phyloP scores from a whole-genome alignment of 2,888 invertebrate genomes.

The Bedellia somnulentella region DNA sequence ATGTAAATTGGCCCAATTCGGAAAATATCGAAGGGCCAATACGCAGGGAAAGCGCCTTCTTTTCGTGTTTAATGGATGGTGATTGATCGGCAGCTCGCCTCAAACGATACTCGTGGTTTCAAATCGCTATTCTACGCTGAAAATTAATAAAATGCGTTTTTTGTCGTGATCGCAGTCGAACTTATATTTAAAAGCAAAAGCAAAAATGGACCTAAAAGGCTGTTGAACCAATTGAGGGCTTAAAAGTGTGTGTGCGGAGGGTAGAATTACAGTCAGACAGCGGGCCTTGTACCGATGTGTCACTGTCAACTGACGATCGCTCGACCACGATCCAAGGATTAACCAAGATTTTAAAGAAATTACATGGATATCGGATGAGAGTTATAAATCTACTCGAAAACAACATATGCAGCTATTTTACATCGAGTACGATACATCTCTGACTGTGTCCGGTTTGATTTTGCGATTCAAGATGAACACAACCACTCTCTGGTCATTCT shows the following conservation, averaged over 20 bases:
- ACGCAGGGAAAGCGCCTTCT: slow-evolving; percentile 58
- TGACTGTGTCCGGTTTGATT: too few relatives aligned
- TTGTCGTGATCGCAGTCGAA: too few relatives aligned
- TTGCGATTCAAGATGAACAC: too few relatives aligned
- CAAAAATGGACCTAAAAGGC: too few relatives aligned
- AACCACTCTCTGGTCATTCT: too few relatives aligned
- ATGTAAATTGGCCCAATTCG: slow-evolving; percentile 60
- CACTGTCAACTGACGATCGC: slow-evolving; percentile 52
- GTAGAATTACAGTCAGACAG: slow-evolving; percentile 56
- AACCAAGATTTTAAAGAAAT: slow-evolving; percentile 48
- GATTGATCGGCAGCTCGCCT: slow-evolving; percentile 52
- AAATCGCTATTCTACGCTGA: slow-evolving; percentile 48
- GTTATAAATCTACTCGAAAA: too few relatives aligned
- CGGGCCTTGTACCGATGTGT: slow-evolving; percentile 58
- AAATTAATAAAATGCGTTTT: too few relatives aligned
- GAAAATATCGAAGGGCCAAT: slow-evolving; percentile 33
- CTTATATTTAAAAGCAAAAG: too few relatives aligned
- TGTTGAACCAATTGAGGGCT: too few relatives aligned
- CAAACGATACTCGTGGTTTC: slow-evolving; percentile 52
- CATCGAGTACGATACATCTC: too few relatives aligned
- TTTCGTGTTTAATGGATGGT: slow-evolving; percentile 61
- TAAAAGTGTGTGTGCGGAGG: slow-evolving; percentile 23
- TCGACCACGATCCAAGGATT: slow-evolving; percentile 35
- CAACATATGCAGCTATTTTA: too few relatives aligned
- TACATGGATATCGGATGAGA: slow-evolving; percentile 27